phyloP scores from a whole-genome alignment of 1,140 invertebrate genomes.

The Daktulosphaira vitifoliae region DNA sequence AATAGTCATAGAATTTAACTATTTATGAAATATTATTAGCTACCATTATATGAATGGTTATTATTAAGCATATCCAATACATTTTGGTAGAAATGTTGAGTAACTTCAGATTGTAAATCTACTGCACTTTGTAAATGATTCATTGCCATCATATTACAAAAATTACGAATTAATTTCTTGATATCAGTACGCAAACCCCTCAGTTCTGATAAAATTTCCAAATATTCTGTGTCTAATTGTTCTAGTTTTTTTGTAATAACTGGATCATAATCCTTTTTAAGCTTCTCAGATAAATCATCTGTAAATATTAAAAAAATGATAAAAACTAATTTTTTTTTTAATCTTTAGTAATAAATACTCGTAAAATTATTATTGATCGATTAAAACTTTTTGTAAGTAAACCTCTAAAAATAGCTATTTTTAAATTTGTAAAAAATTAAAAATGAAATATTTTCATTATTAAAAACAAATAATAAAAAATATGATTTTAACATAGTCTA shows the following conservation, averaged over 20 bases:
- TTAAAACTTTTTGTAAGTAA: too few relatives aligned
- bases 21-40: too few relatives aligned
- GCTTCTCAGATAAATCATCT: conserved; percentile 34
- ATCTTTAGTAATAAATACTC: too few relatives aligned
- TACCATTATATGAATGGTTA: conserved; percentile 30
- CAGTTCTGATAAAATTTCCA: conserved; percentile 1
- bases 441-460: too few relatives aligned
- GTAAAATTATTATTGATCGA: too few relatives aligned
- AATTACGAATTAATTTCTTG: conserved; percentile 21
- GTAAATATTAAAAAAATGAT: conserved; percentile 30
- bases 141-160: conserved; percentile 30
- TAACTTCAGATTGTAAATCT: conserved; percentile 23
- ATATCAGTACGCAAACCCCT: conserved; percentile 6
- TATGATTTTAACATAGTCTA: too few relatives aligned
- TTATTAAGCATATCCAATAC: conserved; percentile 16
- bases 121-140: conserved; percentile 25
- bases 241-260: conserved; percentile 17
- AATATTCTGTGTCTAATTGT: conserved; percentile 20
- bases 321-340: too few relatives aligned
- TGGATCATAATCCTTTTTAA: conserved; percentile 22
- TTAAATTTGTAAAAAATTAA: too few relatives aligned
- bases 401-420: too few relatives aligned
- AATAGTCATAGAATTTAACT: too few relatives aligned
- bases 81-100: conserved; percentile 30
- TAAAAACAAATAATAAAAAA: too few relatives aligned